Evolutionary conservation across 1,140 invertebrate species (phyloP), one percentile per base, ranked within the genome.

Genomic region (Drosophila asahinai): DNA sequence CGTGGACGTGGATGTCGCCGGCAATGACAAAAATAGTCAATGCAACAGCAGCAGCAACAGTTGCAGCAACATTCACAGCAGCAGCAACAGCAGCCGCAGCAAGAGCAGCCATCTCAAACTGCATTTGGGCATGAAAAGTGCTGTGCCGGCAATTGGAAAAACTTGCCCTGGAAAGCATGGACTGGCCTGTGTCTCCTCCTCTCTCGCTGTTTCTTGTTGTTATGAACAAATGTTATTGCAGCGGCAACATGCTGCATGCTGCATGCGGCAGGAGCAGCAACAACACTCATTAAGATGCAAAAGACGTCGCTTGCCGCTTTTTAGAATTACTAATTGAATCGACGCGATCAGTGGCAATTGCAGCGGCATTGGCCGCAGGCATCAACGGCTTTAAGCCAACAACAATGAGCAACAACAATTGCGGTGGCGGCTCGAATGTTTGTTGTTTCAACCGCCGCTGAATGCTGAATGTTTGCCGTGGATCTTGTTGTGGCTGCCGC

Each of bases 271-370:
- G 70, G 54, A 68, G 33, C 60, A 57, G 33, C 75, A 72, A 27
- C 62, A 42, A 6, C 67, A 51, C 71, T 91, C 78, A 90, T 91
- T 89, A 84, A 79, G 82, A 92, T 92, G 90, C 91, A 87, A 82
- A 84, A 90, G 76, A 80, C 91, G 81, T 91, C 71, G 82, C 77
- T 83, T 86, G 81, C 79, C 83, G 86, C 82, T 87, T 87, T 92
- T 92, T 83, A 92, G 91, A 92, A 92, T 92, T 84, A 92, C 91
- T 92, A 92, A 92, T 92, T 92, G 91, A 92, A 92, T 87, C 90
- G 91, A 92, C 91, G 91, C 90, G 86, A 86, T 90, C 80, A 77
- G 81, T 80, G 83, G 83, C 75, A 87, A 87, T 83, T 83, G 84
- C 76, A 83, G 64, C 82, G 65, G 79, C 80, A 72, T 76, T 76